Evolutionary conservation across 1,140 invertebrate species (phyloP).

Genomic region (Drosophila oshimai): DNA sequence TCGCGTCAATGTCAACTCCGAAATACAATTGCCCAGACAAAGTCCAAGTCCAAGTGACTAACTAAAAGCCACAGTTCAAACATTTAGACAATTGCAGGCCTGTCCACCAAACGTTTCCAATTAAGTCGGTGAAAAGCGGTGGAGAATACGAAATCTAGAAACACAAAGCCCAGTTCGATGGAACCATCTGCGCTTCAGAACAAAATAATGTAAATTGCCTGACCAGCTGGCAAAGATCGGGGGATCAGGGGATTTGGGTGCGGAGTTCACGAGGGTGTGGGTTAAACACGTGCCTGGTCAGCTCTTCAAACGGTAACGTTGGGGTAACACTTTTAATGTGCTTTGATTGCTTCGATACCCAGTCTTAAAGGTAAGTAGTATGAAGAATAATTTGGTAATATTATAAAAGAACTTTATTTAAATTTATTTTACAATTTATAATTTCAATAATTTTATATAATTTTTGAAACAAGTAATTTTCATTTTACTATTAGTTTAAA

Average conservation of each 20-base stretch:
- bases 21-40: slow-evolving; percentile 35
- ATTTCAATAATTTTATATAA: too few species aligned
- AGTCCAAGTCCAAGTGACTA: slow-evolving; percentile 35
- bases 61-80: slow-evolving; percentile 24
- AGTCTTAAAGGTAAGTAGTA: too few species aligned
- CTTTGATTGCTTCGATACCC: not conserved
- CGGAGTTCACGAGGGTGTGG: not conserved
- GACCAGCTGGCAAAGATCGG: slow-evolving; percentile 33
- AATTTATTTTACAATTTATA: too few species aligned
- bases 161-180: slow-evolving; percentile 17
- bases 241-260: not conserved
- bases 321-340: not conserved
- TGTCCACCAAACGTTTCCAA: slow-evolving; percentile 46
- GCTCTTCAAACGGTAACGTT: not conserved
- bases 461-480: too few species aligned
- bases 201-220: slow-evolving; percentile 51
- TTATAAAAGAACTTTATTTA: too few species aligned
- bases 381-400: too few species aligned
- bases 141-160: slow-evolving; percentile 25
- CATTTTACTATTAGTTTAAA: too few species aligned
- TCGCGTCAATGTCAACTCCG: slow-evolving; percentile 43
- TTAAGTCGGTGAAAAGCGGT: slow-evolving; percentile 58
- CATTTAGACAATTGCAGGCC: slow-evolving; percentile 55
- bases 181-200: slow-evolving; percentile 57
- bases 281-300: slow-evolving; percentile 15